A percentile compares a stretch with the other conserved stretches of the same genome.
These are phyloP conservation scores for Lates calcarifer DNA, from an alignment of 2,113 vertebrate species.

Conservation along the genomic window DNA sequence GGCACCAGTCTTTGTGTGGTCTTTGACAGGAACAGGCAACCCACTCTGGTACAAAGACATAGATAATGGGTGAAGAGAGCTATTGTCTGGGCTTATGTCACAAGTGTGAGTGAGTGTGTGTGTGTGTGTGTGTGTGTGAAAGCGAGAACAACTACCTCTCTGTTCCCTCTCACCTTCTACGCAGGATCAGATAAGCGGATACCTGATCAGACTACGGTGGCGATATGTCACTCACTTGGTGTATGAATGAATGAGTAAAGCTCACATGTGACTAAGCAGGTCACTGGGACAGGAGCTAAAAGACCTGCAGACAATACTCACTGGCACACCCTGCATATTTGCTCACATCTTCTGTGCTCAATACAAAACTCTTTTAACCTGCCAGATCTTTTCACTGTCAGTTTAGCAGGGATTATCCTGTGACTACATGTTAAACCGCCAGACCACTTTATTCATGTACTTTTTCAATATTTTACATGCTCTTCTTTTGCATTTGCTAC, in stretches of 20 bases:
- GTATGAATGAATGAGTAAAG: constrained; percentile 28
- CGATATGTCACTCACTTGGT: background rate
- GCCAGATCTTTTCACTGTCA: background rate
- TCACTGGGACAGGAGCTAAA: constrained; percentile 33
- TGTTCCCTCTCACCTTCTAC: constrained; percentile 51
- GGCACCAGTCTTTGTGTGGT: constrained; percentile 68
- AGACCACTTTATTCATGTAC: background rate
- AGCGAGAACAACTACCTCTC: constrained; percentile 40
- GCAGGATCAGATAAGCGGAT: constrained; percentile 43
- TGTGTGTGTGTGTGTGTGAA: constrained; percentile 18
- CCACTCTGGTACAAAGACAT: constrained; percentile 54
- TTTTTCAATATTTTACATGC: background rate
- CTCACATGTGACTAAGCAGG: constrained; percentile 29
- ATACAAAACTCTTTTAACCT: background rate
- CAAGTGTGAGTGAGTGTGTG: constrained; percentile 33
- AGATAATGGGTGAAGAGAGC: constrained; percentile 54
- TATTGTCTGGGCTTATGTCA: constrained; percentile 60
- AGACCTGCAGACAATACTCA: background rate
- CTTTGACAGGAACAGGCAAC: constrained; percentile 54
- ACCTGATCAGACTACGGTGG: constrained; percentile 45
- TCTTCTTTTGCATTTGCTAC: background rate
- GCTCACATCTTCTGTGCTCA: background rate
- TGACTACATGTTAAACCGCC: background rate
- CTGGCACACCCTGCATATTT: constrained; percentile 28
- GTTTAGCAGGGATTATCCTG: constrained; percentile 3